Percentiles rank a stretch among this genome's conserved stretches.
phyloP scores from a whole-genome alignment of 2,797 vertebrate species.

The Acrossocheilus wenchowensis region DNA sequence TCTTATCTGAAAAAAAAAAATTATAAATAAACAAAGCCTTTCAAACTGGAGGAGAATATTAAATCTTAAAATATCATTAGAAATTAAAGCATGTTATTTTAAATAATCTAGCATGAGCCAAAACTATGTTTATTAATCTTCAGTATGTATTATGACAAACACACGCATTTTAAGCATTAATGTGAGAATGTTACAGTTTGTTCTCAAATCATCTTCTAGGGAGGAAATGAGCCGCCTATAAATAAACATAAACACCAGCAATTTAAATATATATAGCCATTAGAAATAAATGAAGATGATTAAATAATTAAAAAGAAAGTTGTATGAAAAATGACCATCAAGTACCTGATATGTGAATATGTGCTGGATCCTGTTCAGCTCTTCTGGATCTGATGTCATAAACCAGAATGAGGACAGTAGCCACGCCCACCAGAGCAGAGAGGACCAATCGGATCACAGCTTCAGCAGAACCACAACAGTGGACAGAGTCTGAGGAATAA shows the following conservation, averaged over 20 bases:
- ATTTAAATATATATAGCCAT: not conserved
- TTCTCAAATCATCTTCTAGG: not conserved
- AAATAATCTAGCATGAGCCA: not conserved
- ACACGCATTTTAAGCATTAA: too few species aligned
- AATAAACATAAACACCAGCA: not conserved
- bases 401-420: not conserved
- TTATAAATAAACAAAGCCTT: not conserved
- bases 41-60: not conserved
- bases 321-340: not conserved
- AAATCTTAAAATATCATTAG: not conserved
- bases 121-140: not conserved
- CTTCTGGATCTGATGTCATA: slow-evolving; percentile 3
- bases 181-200: not conserved
- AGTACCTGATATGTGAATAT: not conserved
- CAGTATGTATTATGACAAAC: too few species aligned
- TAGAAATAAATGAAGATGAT: not conserved
- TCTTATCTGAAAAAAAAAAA: not conserved
- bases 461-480: not conserved
- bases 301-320: not conserved
- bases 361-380: not conserved
- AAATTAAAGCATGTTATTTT: not conserved
- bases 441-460: not conserved
- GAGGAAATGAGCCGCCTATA: not conserved
- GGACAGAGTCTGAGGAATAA: not conserved
- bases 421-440: not conserved